Evolutionary conservation across 2,113 vertebrate species (phyloP), one percentile per base, ranked within the genome.

Genomic region (Pituophis catenifer): DNA sequence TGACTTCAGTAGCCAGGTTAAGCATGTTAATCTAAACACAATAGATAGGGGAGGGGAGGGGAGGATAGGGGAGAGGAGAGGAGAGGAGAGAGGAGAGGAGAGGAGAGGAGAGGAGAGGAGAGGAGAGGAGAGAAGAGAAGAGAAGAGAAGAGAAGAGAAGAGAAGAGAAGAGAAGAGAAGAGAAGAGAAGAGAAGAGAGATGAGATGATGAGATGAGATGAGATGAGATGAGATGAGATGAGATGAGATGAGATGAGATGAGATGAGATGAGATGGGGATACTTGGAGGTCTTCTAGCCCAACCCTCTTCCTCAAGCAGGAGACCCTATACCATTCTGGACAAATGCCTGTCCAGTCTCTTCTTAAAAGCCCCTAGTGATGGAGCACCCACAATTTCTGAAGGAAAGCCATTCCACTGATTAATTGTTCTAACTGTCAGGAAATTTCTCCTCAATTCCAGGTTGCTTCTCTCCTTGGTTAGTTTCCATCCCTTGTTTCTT

Each of bases 41-140:
- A 11, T 62, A 62, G 1, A 26, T 59, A 59, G 58, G 7, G 1
- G 24, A 59, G 58, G 7, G 5, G 24, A 59, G 57, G 5, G 0
- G 7, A 6, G 19, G 1, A 0, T 7, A 6, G 57, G 5, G 1
- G 7, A 6, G 55, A 11, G 10, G 9, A 53, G 1, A 53, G 52
- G 52, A 53, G 1, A 53, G 52, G 52, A 53, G 8, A 10, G 9
- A 1, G 1, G 52, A 48, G 48, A 50, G 0, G 48, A 50, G 48
- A 48, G 5, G 48, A 48, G 48, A 48, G 48, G 48, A 48, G 48
- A 48, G 48, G 48, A 48, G 48, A 48, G 48, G 48, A 48, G 48
- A 48, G 48, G 48, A 48, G 48, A 48, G 48, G 48, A 52, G 7
- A 9, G 50, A 52, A 50, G 5, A 7, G 48, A 52, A 52, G 7